phyloP scores from a whole-genome alignment of 2,797 vertebrate species.

The Melanotaenia nigrans region DNA sequence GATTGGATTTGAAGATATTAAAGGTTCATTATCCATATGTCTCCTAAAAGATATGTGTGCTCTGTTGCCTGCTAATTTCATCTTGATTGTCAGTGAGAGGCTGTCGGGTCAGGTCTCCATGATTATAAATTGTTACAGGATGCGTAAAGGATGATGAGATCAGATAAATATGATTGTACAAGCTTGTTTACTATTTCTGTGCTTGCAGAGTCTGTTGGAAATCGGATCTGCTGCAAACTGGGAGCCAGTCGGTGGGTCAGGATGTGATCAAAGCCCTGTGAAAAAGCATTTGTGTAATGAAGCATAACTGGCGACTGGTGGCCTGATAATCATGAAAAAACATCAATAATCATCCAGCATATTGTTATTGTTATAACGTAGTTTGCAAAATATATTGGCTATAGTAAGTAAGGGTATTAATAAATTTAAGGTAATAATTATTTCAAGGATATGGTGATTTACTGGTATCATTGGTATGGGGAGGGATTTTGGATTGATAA shows the following conservation, averaged over 20 bases:
- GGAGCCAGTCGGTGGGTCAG: slow-evolving; percentile 14
- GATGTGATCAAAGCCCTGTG: slow-evolving; percentile 22
- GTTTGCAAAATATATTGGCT: too few species aligned
- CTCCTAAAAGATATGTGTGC: slow-evolving; percentile 28
- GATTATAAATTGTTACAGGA: slow-evolving; percentile 46
- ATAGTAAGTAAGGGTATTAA: background rate
- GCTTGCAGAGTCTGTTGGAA: slow-evolving; percentile 32
- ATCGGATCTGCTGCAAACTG: slow-evolving; percentile 39
- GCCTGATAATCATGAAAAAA: background rate
- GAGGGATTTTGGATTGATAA: too few species aligned
- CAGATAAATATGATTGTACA: slow-evolving; percentile 56
- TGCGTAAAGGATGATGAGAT: slow-evolving; percentile 51
- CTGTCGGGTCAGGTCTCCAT: slow-evolving; percentile 34
- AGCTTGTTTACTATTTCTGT: slow-evolving; percentile 47
- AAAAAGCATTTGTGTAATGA: background rate
- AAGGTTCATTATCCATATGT: slow-evolving; percentile 38
- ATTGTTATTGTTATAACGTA: background rate
- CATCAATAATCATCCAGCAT: background rate
- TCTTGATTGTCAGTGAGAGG: slow-evolving; percentile 49
- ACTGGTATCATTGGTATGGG: too few species aligned
- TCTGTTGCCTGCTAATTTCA: slow-evolving; percentile 56
- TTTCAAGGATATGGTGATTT: too few species aligned
- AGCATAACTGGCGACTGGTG: background rate
- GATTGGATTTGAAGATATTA: slow-evolving; percentile 25
- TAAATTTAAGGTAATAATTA: too few species aligned